These are phyloP conservation scores for Xenopus borealis DNA, from an alignment of 2,113 vertebrate genomes.

Conservation along the genomic window DNA sequence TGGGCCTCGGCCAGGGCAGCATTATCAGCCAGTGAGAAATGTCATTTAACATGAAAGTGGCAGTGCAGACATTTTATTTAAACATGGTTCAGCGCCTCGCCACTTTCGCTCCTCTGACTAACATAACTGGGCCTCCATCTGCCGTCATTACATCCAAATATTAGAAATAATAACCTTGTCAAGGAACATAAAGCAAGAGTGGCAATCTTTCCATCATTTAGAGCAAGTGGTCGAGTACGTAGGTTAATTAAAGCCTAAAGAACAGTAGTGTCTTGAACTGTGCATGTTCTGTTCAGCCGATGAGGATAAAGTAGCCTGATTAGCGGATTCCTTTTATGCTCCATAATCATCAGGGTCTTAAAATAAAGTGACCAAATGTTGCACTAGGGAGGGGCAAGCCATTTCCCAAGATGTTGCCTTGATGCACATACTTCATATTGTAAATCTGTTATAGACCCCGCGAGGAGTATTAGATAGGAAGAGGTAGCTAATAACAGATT, in stretches of 20 bases:
- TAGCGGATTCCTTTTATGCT: background rate
- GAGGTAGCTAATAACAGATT: too few species aligned
- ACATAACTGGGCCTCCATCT: conserved; percentile 38
- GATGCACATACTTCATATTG: too few species aligned
- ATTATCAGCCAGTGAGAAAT: conserved; percentile 27
- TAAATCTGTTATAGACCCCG: too few species aligned
- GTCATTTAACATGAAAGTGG: conserved; percentile 33
- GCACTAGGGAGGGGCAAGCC: too few species aligned
- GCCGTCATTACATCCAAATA: conserved; percentile 25
- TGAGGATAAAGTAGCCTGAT: background rate
- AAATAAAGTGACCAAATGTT: background rate
- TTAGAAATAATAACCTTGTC: conserved; percentile 37
- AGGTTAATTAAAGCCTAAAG: conserved; percentile 28
- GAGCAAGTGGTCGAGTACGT: conserved; percentile 7
- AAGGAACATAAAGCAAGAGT: conserved; percentile 24
- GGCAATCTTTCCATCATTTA: conserved; percentile 25
- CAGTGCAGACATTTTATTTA: conserved; percentile 21
- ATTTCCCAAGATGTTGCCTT: background rate
- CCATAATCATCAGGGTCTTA: background rate
- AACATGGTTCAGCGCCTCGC: conserved; percentile 21
- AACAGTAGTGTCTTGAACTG: conserved; percentile 5
- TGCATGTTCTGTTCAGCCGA: conserved; percentile 11
- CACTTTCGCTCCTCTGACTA: conserved; percentile 28
- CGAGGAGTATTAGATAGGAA: too few species aligned
- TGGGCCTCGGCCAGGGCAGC: conserved; percentile 18